These are phyloP conservation scores for Zaprionus taronus DNA, from an alignment of 1,140 invertebrate species.

Conservation along the genomic window DNA sequence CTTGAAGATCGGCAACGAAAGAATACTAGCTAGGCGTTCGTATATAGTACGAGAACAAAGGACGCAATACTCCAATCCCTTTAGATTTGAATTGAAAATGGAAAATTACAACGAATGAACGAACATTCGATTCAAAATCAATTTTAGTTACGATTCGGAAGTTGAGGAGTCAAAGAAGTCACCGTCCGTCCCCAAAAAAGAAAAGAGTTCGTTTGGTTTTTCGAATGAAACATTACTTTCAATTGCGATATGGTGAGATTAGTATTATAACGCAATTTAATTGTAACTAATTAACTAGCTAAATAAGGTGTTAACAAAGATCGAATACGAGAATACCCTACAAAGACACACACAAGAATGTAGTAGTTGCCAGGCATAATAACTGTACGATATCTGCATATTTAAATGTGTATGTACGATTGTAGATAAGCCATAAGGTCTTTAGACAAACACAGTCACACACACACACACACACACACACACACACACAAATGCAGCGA, in stretches of 20 bases:
- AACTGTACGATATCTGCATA: slow-evolving; percentile 37
- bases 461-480: no score
- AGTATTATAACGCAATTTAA: slow-evolving; percentile 73
- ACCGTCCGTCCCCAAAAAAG: slow-evolving; percentile 64
- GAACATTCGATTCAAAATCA: slow-evolving; percentile 45
- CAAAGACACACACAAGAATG: neutral
- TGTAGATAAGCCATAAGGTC: slow-evolving; percentile 43
- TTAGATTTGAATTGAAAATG: slow-evolving; percentile 14
- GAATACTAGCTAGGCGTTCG: slow-evolving; percentile 4
- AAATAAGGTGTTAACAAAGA: slow-evolving; percentile 58
- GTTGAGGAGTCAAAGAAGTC: slow-evolving; percentile 24
- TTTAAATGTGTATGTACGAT: slow-evolving; percentile 34
- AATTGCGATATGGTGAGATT: slow-evolving; percentile 56
- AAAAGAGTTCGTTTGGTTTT: slow-evolving; percentile 55
- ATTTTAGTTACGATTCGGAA: slow-evolving; percentile 46
- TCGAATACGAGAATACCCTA: slow-evolving; percentile 42
- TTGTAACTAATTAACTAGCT: slow-evolving; percentile 59
- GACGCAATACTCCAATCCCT: neutral
- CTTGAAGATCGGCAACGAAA: slow-evolving; percentile 35
- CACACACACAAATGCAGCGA: neutral
- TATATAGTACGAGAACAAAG: slow-evolving; percentile 6
- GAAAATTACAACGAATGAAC: slow-evolving; percentile 50
- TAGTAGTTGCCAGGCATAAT: neutral
- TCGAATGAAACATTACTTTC: slow-evolving; percentile 55
- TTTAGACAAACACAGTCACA: slow-evolving; percentile 13